Evolutionary conservation across 1,140 invertebrate genomes (phyloP).

Genomic region (Vanessa atalanta): DNA sequence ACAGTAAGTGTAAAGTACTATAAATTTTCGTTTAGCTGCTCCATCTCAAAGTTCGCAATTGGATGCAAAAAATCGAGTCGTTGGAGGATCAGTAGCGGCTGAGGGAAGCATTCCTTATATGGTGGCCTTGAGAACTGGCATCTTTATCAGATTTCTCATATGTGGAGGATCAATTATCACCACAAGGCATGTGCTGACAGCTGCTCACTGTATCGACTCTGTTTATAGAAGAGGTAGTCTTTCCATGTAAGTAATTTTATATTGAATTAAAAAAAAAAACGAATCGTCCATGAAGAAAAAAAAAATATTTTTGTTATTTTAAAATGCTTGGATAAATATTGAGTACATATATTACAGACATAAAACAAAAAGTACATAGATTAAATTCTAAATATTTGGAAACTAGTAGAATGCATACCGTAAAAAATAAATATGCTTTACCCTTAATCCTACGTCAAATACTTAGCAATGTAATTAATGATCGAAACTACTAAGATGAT

Average conservation of each 20-base stretch:
- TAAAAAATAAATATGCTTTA: too few species aligned
- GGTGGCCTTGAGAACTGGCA: constrained; percentile 25
- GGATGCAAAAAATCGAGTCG: background rate
- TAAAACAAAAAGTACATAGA: too few species aligned
- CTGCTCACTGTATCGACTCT: constrained; percentile 29
- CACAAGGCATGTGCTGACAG: constrained; percentile 23
- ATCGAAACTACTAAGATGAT: too few species aligned
- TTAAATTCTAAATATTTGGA: background rate
- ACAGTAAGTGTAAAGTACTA: background rate
- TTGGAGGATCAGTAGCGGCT: background rate
- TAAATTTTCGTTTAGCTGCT: background rate
- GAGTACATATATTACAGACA: too few species aligned
- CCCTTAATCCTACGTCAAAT: too few species aligned
- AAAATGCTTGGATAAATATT: too few species aligned
- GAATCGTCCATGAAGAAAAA: too few species aligned
- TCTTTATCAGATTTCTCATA: constrained; percentile 6
- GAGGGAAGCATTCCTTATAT: constrained; percentile 21
- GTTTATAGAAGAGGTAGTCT: background rate
- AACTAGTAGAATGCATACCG: too few species aligned
- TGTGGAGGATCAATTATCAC: constrained; percentile 32
- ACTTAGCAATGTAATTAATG: too few species aligned
- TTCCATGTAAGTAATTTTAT: background rate
- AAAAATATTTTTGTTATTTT: too few species aligned
- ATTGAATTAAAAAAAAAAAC: background rate
- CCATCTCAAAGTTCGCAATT: background rate